Base-by-base conservation (phyloP, 1,140 invertebrate genomes). In the Branchinecta lynchi region DNA sequence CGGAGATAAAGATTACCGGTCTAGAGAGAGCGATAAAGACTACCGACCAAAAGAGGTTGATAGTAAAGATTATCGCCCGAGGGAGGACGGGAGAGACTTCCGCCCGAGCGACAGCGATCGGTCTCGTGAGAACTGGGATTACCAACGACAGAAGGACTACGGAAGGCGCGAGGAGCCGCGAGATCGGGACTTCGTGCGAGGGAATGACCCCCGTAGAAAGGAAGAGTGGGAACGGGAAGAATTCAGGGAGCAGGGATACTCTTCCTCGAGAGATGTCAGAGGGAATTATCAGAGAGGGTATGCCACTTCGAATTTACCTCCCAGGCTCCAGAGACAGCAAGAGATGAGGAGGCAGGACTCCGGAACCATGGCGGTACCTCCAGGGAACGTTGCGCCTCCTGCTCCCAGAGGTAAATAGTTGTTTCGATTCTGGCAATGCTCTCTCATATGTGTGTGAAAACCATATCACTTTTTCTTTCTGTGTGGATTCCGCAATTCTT, bases 11-110 rank as follows among this genome's bases (percentile, higher is more conserved):
- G 70, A 71, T 20, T 69, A 66, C 6, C 69, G 73, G 67, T 60
- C 70, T 3, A 67, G 70, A 46, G 43, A 71, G 45, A 45, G 72
- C 60, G 75, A 75, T 20, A 71, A 66, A 44, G 74, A 77, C 43
- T 73, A 76, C 7, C 67, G 73, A 68, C 12, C 71, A 21, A 43
- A 46, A 7, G 70, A 65, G 71, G 21, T 60, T 68, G 70, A 72
- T 44, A 73, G n/a, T 44, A 73, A 75, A 66, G 75, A 75, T 66
- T 7, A 21, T 51, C 68, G 17, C 7, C 69, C 67, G 51, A 71
- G 45, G 46, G 65, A 72, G 65, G 70, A 71, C 66, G 68, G 71
- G 44, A 44, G 12, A 32, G n/a, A n/a, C 32, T n/a, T 32, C 20
- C 17, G n/a, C n/a, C 60, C 60, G n/a, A 65, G 5, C 20, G 60